A percentile compares a stretch with the other conserved stretches of the same genome.
Evolutionary conservation across 2,113 vertebrate genomes (phyloP).

Genomic region (Hipposideros armiger): DNA sequence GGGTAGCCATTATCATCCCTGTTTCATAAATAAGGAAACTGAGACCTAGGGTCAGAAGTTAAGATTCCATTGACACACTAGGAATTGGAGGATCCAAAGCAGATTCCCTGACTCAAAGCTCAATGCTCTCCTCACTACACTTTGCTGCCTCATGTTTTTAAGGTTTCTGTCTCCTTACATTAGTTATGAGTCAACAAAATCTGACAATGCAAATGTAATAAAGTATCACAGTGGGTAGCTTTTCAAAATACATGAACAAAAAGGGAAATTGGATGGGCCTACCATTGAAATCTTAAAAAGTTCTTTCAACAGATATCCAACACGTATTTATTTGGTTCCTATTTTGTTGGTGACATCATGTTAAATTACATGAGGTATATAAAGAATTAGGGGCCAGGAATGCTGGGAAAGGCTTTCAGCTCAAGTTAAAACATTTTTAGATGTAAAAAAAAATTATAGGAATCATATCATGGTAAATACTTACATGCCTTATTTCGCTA

Average conservation of each 20-base stretch:
- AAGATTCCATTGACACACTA: background rate
- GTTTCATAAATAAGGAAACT: background rate
- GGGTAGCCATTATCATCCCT: background rate
- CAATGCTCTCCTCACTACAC: background rate
- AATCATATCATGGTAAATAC: background rate
- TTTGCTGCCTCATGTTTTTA: background rate
- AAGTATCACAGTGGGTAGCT: background rate
- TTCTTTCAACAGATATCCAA: background rate
- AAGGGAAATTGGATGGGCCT: background rate
- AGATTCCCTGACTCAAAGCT: background rate
- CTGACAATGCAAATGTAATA: constrained; percentile 32
- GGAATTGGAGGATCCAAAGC: background rate
- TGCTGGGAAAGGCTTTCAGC: background rate
- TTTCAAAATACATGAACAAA: constrained; percentile 39
- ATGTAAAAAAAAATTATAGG: background rate
- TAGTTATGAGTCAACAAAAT: background rate
- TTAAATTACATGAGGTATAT: background rate
- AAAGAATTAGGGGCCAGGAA: background rate
- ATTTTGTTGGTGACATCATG: background rate
- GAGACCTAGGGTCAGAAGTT: background rate
- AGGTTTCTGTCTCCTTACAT: background rate
- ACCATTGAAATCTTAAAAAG: constrained; percentile 33
- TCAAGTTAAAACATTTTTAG: constrained; percentile 24
- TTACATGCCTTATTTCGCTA: background rate
- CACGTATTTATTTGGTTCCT: background rate